Percentiles rank a stretch among this genome's conserved stretches.
phyloP scores from a whole-genome alignment of 2,888 invertebrate genomes.

The Volucella inanis region DNA sequence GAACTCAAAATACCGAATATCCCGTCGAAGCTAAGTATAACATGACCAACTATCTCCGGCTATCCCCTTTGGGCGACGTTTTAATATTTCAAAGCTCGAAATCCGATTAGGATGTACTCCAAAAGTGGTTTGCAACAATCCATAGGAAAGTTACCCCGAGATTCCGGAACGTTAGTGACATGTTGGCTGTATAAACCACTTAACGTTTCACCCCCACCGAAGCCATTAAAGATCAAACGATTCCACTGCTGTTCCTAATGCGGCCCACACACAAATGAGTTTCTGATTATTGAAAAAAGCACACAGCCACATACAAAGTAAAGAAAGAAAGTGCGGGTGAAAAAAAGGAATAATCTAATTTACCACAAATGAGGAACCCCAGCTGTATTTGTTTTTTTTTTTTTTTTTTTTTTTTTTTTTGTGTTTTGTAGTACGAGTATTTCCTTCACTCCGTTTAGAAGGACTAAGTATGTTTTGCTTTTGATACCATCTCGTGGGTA shows the following conservation, averaged over 20 bases:
- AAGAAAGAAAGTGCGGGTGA: neutral
- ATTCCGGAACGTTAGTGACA: slow-evolving; percentile 68
- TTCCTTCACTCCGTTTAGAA: slow-evolving; percentile 4
- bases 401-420: slow-evolving; percentile 31
- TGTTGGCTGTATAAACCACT: slow-evolving; percentile 74
- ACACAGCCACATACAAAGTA: slow-evolving; percentile 39
- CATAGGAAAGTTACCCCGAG: slow-evolving; percentile 25
- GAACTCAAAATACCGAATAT: slow-evolving; percentile 1
- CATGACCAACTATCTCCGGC: slow-evolving; percentile 21
- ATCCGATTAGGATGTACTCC: slow-evolving; percentile 68
- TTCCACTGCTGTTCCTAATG: slow-evolving; percentile 56
- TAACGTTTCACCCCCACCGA: slow-evolving; percentile 74
- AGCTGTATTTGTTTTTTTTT: slow-evolving; percentile 55
- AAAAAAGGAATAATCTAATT: slow-evolving; percentile 73
- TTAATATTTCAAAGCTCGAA: slow-evolving; percentile 54
- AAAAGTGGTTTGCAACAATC: slow-evolving; percentile 65
- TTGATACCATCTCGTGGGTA: slow-evolving; percentile 64
- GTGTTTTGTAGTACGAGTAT: neutral
- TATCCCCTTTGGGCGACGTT: slow-evolving; percentile 17
- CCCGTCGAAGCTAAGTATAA: neutral
- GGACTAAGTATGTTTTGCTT: slow-evolving; percentile 57
- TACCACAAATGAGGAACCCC: slow-evolving; percentile 73
- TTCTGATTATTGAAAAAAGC: slow-evolving; percentile 72
- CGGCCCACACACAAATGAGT: slow-evolving; percentile 66
- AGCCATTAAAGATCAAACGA: slow-evolving; percentile 75